phyloP scores from a whole-genome alignment of 2,797 vertebrate genomes.

The Benthosema pterotum region DNA sequence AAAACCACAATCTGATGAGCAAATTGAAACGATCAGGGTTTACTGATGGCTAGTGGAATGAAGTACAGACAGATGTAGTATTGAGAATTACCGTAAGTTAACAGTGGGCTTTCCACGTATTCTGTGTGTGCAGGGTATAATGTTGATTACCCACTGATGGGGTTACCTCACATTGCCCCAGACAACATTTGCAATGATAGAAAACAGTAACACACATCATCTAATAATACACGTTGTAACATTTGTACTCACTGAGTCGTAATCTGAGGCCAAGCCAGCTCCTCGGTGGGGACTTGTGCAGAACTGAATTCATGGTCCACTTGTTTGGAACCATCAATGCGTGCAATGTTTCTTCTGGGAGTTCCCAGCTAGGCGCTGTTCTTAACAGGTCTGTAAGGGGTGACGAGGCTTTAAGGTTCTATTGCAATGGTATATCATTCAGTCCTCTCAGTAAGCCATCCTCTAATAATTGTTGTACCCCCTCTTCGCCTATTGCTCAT shows the following conservation, averaged over 20 bases:
- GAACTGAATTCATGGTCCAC: conserved; percentile 67
- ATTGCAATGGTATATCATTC: conserved; percentile 13
- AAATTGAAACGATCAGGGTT: conserved; percentile 21
- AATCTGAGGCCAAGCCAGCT: conserved; percentile 77
- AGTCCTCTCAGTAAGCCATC: conserved; percentile 22
- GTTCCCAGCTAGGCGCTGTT: conserved; percentile 18
- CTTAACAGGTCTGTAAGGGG: conserved; percentile 14
- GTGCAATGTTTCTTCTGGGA: conserved; percentile 25
- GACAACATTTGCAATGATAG: no score
- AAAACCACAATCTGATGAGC: conserved; percentile 38
- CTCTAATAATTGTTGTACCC: conserved; percentile 14
- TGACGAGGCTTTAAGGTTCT: conserved; percentile 15
- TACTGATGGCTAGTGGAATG: conserved; percentile 30
- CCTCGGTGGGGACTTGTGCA: conserved; percentile 69
- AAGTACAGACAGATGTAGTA: conserved; percentile 45
- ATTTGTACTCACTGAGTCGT: conserved; percentile 71
- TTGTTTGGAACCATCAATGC: conserved; percentile 80
- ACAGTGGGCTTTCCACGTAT: no score
- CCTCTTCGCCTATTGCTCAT: conserved; percentile 4
- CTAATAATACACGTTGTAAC: background rate
- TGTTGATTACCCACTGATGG: background rate
- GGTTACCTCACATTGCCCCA: no score
- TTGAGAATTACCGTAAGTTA: no score
- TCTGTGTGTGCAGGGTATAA: no score
- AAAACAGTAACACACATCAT: background rate